Conservation (phyloP, 1,140 invertebrate genomes). For the Hetaerina americana region DNA sequence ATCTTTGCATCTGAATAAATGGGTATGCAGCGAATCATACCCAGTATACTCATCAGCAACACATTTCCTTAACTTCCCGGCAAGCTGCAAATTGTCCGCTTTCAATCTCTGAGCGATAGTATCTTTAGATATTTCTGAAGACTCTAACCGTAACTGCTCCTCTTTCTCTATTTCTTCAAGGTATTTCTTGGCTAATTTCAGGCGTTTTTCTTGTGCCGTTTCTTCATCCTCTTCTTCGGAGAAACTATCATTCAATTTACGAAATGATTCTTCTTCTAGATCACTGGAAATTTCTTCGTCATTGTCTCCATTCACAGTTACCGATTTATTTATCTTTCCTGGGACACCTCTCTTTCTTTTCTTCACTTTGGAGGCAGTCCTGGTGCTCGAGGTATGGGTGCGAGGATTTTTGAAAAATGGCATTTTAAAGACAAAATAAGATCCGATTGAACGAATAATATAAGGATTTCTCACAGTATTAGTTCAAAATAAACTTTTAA, state of each 20-base stretch:
- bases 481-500: no score
- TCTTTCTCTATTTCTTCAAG: slow-evolving; percentile 62
- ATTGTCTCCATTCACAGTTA: not conserved
- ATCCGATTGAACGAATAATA: no score
- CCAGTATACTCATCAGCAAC: slow-evolving; percentile 52
- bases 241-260: slow-evolving; percentile 31
- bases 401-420: not conserved
- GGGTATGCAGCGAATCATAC: slow-evolving; percentile 32
- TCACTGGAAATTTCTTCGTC: slow-evolving; percentile 20
- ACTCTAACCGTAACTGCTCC: slow-evolving; percentile 54
- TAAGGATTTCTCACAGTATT: no score
- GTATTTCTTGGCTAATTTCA: slow-evolving; percentile 79
- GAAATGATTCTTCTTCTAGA: slow-evolving; percentile 31
- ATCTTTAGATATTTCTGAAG: slow-evolving; percentile 50
- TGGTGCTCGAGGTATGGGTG: not conserved
- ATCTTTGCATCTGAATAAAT: slow-evolving; percentile 46
- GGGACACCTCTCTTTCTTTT: not conserved
- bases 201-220: slow-evolving; percentile 77
- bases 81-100: slow-evolving; percentile 73
- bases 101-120: slow-evolving; percentile 56
- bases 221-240: slow-evolving; percentile 44
- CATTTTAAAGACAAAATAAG: no score
- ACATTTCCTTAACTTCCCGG: slow-evolving; percentile 57
- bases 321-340: not conserved
- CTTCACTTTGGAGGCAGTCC: not conserved